A percentile compares a stretch with the other conserved stretches of the same genome.
Conservation (phyloP, 1,140 invertebrate genomes). For the Micrasema longulum region DNA sequence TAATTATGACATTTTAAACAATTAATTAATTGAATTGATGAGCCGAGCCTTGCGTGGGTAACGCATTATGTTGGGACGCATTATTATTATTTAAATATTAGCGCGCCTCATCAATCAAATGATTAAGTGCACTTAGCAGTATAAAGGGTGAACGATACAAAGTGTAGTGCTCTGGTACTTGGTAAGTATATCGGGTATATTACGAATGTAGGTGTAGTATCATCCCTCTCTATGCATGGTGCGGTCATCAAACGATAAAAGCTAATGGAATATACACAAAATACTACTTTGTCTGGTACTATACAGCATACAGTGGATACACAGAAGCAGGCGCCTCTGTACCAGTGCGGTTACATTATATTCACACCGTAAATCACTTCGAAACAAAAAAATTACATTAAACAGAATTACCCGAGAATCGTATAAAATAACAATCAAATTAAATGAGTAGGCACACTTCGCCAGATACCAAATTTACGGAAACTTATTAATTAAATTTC, state of each 20-base stretch:
- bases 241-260: constrained; percentile 32
- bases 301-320: neutral
- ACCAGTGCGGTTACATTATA: constrained; percentile 7
- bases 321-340: neutral
- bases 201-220: too few relatives aligned
- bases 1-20: too few relatives aligned
- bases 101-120: neutral
- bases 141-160: neutral
- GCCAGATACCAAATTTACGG: constrained; percentile 45
- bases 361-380: constrained; percentile 30
- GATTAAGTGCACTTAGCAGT: neutral
- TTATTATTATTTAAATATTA: neutral
- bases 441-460: constrained; percentile 35
- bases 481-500: constrained; percentile 47
- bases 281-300: neutral
- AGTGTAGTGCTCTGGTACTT: too few relatives aligned
- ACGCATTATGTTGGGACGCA: too few relatives aligned
- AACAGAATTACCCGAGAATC: constrained; percentile 13
- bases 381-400: constrained; percentile 31
- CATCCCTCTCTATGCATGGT: too few relatives aligned
- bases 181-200: too few relatives aligned
- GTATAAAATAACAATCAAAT: constrained; percentile 40
- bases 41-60: too few relatives aligned
- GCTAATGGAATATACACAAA: constrained; percentile 26
- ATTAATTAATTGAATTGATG: too few relatives aligned